These are phyloP conservation scores for Eucera pruinosa DNA, from an alignment of 2,888 invertebrate species.

Conservation along the genomic window DNA sequence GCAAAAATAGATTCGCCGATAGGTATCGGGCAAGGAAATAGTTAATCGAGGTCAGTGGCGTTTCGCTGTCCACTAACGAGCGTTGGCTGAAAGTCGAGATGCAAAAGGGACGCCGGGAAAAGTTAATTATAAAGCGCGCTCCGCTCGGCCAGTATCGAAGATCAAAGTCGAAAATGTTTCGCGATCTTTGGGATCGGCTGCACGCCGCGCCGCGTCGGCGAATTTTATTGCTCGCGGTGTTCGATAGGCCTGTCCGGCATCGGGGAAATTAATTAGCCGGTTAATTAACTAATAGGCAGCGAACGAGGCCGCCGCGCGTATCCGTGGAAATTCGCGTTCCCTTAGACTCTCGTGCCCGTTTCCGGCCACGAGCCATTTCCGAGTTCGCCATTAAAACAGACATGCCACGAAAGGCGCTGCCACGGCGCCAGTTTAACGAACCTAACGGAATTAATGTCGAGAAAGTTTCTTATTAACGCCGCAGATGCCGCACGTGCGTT, in stretches of 20 bases:
- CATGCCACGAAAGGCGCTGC: neutral
- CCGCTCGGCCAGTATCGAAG: conserved; percentile 30
- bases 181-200: conserved; percentile 30
- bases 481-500: conserved; percentile 64
- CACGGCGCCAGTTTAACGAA: conserved; percentile 46
- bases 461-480: conserved; percentile 77
- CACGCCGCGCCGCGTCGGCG: conserved; percentile 2
- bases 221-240: conserved; percentile 32
- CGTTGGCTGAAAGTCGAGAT: conserved; percentile 15
- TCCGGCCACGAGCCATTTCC: conserved; percentile 7
- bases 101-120: conserved; percentile 26
- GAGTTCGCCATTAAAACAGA: conserved; percentile 1
- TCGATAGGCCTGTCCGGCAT: conserved; percentile 3
- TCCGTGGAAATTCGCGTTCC: neutral
- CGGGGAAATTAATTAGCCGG: conserved; percentile 37
- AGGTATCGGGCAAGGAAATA: conserved; percentile 18
- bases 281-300: conserved; percentile 42
- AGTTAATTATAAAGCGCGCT: conserved; percentile 51
- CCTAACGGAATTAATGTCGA: conserved; percentile 68
- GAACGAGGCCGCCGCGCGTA: neutral
- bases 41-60: conserved; percentile 23
- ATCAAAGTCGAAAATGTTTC: conserved; percentile 43
- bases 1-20: neutral
- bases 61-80: conserved; percentile 8
- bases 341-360: neutral